Conservation (phyloP, 2,888 invertebrate species). For the Strigamia crassipes region DNA sequence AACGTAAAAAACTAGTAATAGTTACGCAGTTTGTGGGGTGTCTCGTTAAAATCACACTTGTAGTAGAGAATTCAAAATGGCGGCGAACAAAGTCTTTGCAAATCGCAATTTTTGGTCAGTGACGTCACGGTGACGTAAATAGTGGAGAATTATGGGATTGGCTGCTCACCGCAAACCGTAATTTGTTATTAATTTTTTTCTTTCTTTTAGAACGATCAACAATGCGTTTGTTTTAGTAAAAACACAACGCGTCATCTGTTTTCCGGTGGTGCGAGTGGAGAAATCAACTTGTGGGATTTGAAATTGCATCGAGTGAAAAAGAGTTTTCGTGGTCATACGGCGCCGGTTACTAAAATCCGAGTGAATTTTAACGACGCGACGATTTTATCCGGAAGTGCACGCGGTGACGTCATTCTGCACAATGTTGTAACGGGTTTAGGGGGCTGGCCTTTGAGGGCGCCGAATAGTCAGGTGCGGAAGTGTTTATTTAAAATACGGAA, state of each 20-base stretch:
- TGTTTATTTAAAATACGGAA: not conserved
- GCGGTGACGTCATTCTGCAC: constrained; percentile 58
- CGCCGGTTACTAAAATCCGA: constrained; percentile 55
- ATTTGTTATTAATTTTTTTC: too few species aligned
- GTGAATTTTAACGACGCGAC: constrained; percentile 58
- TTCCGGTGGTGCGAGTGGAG: constrained; percentile 39
- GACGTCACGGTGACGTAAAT: too few species aligned
- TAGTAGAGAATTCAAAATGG: too few species aligned
- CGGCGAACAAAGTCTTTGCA: too few species aligned
- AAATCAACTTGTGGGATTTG: constrained; percentile 47
- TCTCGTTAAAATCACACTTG: too few species aligned
- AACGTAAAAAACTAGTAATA: too few species aligned
- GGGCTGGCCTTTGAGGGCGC: constrained; percentile 55
- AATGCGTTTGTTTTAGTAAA: constrained; percentile 43
- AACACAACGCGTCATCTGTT: constrained; percentile 41
- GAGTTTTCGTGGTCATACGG: constrained; percentile 55
- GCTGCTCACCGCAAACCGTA: too few species aligned
- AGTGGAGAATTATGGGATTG: too few species aligned
- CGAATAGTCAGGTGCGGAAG: not conserved
- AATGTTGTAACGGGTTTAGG: constrained; percentile 57
- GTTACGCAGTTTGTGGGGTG: too few species aligned
- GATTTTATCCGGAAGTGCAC: constrained; percentile 57
- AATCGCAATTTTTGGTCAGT: too few species aligned
- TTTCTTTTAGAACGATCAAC: constrained; percentile 48
- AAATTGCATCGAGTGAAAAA: constrained; percentile 46